phyloP scores from a whole-genome alignment of 1,140 invertebrate species.

The Orius laevigatus region DNA sequence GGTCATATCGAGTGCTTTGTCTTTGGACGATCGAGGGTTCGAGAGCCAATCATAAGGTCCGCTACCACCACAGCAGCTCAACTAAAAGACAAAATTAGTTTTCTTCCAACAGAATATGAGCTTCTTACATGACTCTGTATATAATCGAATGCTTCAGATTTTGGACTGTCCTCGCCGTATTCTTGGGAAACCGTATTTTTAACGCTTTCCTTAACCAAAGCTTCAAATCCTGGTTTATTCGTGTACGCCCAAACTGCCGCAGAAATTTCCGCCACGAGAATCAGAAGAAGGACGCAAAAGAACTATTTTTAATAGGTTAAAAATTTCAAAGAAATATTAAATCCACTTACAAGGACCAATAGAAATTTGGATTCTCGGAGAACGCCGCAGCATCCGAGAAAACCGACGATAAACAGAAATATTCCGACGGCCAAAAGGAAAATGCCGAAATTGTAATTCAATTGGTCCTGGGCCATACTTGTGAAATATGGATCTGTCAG shows the following conservation, averaged over 20 bases:
- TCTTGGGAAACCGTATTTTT: constrained; percentile 48
- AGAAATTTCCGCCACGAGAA: constrained; percentile 60
- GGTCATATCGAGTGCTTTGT: constrained; percentile 23
- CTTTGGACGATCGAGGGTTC: constrained; percentile 36
- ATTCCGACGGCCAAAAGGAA: constrained; percentile 61
- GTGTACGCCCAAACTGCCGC: constrained; percentile 54
- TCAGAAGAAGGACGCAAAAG: constrained; percentile 54
- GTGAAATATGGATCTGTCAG: constrained; percentile 57
- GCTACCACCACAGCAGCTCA: constrained; percentile 54
- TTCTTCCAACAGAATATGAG: not conserved
- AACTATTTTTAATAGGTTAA: constrained; percentile 33
- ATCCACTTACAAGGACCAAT: constrained; percentile 51
- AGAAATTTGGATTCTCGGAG: constrained; percentile 73
- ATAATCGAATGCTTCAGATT: constrained; percentile 47
- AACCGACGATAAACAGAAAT: constrained; percentile 66
- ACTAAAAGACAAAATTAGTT: constrained; percentile 25
- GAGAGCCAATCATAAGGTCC: constrained; percentile 52
- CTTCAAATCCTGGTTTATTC: constrained; percentile 45
- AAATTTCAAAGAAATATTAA: not conserved
- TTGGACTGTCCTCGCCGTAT: constrained; percentile 40
- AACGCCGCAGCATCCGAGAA: constrained; percentile 83
- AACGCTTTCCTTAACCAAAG: constrained; percentile 40
- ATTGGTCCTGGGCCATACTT: constrained; percentile 45
- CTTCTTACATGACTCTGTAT: constrained; percentile 43
- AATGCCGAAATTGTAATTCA: constrained; percentile 50